Evolutionary conservation across 2,888 invertebrate genomes (phyloP).

Genomic region (Holacanthella duospinosa): DNA sequence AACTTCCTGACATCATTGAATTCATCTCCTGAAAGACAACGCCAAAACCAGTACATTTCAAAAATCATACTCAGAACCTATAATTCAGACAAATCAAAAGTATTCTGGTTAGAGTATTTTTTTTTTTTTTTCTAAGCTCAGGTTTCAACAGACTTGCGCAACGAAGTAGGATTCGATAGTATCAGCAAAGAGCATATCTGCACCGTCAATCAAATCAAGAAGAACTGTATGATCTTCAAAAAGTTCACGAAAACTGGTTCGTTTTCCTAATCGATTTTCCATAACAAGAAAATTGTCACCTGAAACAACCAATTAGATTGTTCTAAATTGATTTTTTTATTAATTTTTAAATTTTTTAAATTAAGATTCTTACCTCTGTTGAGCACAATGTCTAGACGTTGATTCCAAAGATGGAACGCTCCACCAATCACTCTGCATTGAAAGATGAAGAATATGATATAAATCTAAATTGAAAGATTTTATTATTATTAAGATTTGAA

Average conservation of each 20-base stretch:
- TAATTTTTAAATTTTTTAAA: not conserved
- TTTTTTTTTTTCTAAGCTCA: not conserved
- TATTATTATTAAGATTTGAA: not conserved
- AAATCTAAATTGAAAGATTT: not conserved
- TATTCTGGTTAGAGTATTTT: not conserved
- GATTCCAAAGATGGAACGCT: conserved; percentile 28
- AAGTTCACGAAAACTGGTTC: conserved; percentile 28
- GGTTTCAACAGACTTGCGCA: conserved; percentile 15
- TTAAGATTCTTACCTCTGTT: conserved; percentile 15
- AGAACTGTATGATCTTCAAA: conserved; percentile 30
- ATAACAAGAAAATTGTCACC: conserved; percentile 9
- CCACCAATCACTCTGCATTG: conserved; percentile 24
- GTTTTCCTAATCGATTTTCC: conserved; percentile 19
- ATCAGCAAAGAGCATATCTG: conserved; percentile 24
- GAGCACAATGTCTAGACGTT: conserved; percentile 24
- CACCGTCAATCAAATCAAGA: conserved; percentile 27
- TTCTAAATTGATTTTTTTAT: not conserved
- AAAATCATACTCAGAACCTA: not conserved
- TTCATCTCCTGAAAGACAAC: not conserved
- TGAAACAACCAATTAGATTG: not conserved
- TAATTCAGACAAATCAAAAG: not conserved
- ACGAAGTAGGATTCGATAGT: conserved; percentile 29
- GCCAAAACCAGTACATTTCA: not conserved
- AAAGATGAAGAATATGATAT: conserved; percentile 25
- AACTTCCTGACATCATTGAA: not conserved